Base-by-base conservation (phyloP, 2,888 invertebrate genomes). In the Drosophila paracracens region DNA sequence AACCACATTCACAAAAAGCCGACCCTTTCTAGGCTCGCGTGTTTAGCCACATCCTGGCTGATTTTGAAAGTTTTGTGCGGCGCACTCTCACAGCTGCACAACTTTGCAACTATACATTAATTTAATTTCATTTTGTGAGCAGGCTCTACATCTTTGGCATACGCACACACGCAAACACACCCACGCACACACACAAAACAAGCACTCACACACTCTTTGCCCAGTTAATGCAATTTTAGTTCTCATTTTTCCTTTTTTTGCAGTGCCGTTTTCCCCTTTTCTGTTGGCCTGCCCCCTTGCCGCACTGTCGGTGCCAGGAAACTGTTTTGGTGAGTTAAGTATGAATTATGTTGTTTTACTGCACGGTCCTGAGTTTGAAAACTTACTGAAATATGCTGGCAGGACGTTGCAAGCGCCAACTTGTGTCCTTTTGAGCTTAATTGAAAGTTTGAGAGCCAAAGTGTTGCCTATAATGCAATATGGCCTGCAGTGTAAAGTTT, bases 71-170 rank as follows among this genome's bases (percentile, higher is more conserved):
- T 89, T 89, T 84, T 76, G 78, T 87, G 78, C 76, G 46, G 60
- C 60, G 64, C 72, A 62, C 73, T 62, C 33, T 56, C 16, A 29
- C 38, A 56, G 59, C 71, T 60, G 51, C 74, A 43, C 65, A 84
- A 83, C 88, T 83, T 83, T 84, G 87, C 82, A 81, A 84, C 79
- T 76, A 81, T 83, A 88, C 90, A 89, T 90, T 89, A 88, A 88
- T 88, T 88, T 87, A 70, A 90, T 88, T 87, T 87, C 76, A 78
- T 88, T 91, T 91, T 91, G 88, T 89, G 91, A 91, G 82, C 88
- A 79, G 88, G 81, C 61, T 71, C 78, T 74, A 70, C 73, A 84
- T 82, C 85, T 84, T 83, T 88, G 81, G 67, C 69, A 71, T 75
- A 70, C 66, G 43, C 10, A 71, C 69, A 56, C 73, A 51, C 48